Conservation (phyloP, 2,113 vertebrate genomes). For the Dasyprocta punctata region DNA sequence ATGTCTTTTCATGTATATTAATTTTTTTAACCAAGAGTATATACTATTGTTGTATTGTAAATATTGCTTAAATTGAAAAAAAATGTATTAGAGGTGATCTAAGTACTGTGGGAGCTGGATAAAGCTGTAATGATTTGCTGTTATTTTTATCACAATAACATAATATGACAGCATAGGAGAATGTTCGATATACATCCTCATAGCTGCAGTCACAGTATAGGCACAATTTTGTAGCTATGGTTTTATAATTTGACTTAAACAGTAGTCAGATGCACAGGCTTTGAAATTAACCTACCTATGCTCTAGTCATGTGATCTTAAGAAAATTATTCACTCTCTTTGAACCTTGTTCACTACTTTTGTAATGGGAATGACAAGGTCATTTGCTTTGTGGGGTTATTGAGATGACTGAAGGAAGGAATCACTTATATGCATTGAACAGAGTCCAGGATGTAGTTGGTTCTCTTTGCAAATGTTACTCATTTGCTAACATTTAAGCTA, state of each 20-base stretch:
- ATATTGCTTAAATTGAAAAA: slow-evolving; percentile 58
- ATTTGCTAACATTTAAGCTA: not conserved
- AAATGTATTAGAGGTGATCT: slow-evolving; percentile 28
- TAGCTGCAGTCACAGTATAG: not conserved
- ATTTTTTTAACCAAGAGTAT: not conserved
- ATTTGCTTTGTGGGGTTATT: not conserved
- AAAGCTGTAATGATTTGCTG: slow-evolving; percentile 38
- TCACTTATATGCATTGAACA: not conserved
- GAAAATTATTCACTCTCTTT: not conserved
- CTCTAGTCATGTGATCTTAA: not conserved
- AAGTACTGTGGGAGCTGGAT: slow-evolving; percentile 22
- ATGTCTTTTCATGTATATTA: not conserved
- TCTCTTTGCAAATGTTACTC: slow-evolving; percentile 13
- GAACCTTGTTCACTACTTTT: not conserved
- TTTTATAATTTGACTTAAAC: not conserved
- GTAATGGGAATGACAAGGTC: not conserved
- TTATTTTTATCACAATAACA: slow-evolving; percentile 69
- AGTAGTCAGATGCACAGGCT: not conserved
- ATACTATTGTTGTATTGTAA: slow-evolving; percentile 66
- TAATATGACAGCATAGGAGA: not conserved
- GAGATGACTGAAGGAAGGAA: not conserved
- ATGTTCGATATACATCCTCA: not conserved
- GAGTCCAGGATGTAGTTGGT: not conserved
- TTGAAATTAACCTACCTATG: not conserved
- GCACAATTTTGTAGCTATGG: not conserved